Evolutionary conservation across 2,888 invertebrate genomes (phyloP), one percentile per base, ranked within the genome.

Genomic region (Dinocampus coccinellae): DNA sequence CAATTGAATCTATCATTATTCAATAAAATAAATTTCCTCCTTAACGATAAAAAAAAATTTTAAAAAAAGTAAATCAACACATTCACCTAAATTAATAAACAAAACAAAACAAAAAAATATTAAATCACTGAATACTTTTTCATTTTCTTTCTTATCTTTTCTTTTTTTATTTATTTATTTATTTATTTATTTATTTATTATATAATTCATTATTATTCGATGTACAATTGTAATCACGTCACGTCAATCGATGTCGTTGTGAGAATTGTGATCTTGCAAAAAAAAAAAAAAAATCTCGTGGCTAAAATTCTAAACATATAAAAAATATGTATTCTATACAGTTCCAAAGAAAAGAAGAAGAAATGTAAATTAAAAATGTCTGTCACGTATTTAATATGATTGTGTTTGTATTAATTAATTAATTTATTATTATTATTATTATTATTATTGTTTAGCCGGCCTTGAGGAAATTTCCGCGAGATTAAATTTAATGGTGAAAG

Each of bases 381-480:
- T n/a, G 22, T 33, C 22, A 29, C 24, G 29, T 13, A 42, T 58
- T 58, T 16, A 39, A 58, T 60, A 6, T 29, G n/a, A 52, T 34
- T 67, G 7, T 26, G 10, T 42, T n/a, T 33, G 22, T n/a, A 47
- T 26, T 64, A 33, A 22, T 36, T 55, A 22, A 53, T 34, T n/a
- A 20, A 3, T 33, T 60, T 69, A 34, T 60, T 62, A n/a, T n/a
- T n/a, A n/a, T n/a, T n/a, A n/a, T n/a, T n/a, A n/a, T n/a, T 33
- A 42, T 53, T 42, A 24, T 34, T 52, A 16, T 65, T 57, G 82
- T 83, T 66, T 89, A 90, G 82, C 91, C 91, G 93, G 93, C 87
- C 91, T 92, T 78, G 92, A 93, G 86, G 93, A 93, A 86, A 89
- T 93, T 81, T 92, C 93, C 78, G 92, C 92, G 61, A 91, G 91